Base-by-base conservation (phyloP, 2,888 invertebrate genomes). In the Aradus depressus region DNA sequence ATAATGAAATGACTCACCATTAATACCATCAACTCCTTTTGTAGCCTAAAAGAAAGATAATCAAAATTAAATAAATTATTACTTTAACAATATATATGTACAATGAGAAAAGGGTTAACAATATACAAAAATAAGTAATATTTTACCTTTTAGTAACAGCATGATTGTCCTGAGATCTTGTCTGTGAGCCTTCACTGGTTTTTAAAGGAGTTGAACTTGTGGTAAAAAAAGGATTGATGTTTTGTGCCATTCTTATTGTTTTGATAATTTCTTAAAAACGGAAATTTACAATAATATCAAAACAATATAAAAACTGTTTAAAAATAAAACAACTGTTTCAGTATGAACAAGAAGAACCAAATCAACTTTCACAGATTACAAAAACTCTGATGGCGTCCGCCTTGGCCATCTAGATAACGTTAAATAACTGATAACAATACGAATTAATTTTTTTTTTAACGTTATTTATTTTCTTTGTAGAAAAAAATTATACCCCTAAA, bases 61-160 rank as follows among this genome's bases (percentile, higher is more conserved):
- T 44, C 18, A 22, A 31, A n/a, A 37, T 14, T 8, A 37, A 8
- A 37, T 37, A 37, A 37, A 10, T 8, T 16, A 37, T 14, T 16
- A 10, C 6, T 16, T 14, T 37, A 4, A 16, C 19, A 51, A 18
- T 47, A 61, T 53, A 34, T 55, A 25, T 42, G 53, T 52, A 53
- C 48, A 53, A 52, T 51, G 42, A 45, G 50, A 23, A 26, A 35
- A 5, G 10, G 31, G 16, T 44, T 10, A 8, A 6, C 10, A 8
- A 35, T 10, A 35, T 10, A 14, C 35, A 6, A 6, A 10, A 35
- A 35, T 35, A 35, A 35, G 6, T 14, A 35, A 10, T n/a, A 10
- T 35, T 74, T 72, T 71, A 87, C 88, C 88, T 80, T 82, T 87
- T 89, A 71, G 85, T 86, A 61, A 88, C 88, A 66, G 88, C 87